Evolutionary conservation across 2,797 vertebrate species (phyloP).

Genomic region (Spondyliosoma cantharus): DNA sequence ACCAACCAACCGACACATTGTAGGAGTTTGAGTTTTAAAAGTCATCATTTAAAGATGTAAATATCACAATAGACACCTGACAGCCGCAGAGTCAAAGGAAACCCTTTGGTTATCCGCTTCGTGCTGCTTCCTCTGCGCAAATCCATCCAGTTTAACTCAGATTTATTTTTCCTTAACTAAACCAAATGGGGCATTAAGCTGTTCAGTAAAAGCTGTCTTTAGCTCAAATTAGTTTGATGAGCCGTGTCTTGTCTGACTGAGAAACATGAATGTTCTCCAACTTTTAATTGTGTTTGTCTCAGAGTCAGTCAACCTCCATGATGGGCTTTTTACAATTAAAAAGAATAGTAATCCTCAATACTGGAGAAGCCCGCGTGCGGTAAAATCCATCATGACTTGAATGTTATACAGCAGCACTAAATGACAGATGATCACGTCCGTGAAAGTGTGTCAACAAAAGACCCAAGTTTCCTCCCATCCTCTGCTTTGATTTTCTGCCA

Average conservation of each 20-base stretch:
- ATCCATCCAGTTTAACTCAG: constrained; percentile 21
- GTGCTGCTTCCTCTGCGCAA: not conserved
- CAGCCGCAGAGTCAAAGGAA: not conserved
- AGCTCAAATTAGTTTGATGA: constrained; percentile 53
- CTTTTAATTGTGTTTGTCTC: constrained; percentile 61
- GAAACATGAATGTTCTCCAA: constrained; percentile 36
- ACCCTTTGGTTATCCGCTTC: not conserved
- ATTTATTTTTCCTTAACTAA: constrained; percentile 41
- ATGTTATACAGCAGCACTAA: constrained; percentile 17
- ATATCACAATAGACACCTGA: not conserved
- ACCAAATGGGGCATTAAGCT: constrained; percentile 40
- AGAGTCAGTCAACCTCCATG: constrained; percentile 32
- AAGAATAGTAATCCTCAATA: constrained; percentile 47
- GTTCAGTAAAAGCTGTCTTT: constrained; percentile 33
- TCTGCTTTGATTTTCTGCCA: constrained; percentile 37
- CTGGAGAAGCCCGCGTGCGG: not conserved
- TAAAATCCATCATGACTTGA: constrained; percentile 1
- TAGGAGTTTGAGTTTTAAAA: not conserved
- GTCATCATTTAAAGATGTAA: not conserved
- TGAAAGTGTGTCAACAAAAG: constrained; percentile 30
- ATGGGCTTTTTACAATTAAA: constrained; percentile 62
- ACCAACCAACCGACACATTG: too few species aligned
- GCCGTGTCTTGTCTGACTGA: constrained; percentile 42
- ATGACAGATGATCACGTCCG: constrained; percentile 26
- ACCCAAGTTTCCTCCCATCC: constrained; percentile 11